Percentiles rank a stretch among this genome's conserved stretches.
Evolutionary conservation across 1,140 invertebrate species (phyloP).

Genomic region (Bicyclus anynana): DNA sequence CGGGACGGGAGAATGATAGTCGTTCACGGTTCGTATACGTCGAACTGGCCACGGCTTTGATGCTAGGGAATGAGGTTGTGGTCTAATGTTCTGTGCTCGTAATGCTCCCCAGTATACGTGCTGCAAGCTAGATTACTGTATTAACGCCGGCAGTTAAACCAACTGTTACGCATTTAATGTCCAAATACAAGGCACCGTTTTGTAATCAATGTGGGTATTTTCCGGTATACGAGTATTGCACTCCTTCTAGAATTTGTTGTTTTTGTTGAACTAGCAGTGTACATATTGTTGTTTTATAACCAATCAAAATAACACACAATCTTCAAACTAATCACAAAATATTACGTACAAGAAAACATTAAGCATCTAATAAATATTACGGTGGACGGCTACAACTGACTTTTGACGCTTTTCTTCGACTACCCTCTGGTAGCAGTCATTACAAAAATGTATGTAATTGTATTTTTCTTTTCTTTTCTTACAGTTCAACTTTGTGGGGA

Average conservation of each 20-base stretch:
- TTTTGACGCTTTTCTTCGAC: too few relatives aligned
- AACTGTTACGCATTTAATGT: conserved; percentile 46
- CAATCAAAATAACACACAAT: too few relatives aligned
- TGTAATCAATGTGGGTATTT: conserved; percentile 17
- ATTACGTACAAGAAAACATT: too few relatives aligned
- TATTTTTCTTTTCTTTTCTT: too few relatives aligned
- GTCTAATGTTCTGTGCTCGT: conserved; percentile 42
- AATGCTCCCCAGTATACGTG: conserved; percentile 25
- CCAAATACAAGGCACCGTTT: conserved; percentile 22
- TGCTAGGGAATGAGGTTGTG: conserved; percentile 56
- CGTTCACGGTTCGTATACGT: conserved; percentile 62
- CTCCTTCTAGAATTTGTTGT: background rate
- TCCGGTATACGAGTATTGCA: background rate
- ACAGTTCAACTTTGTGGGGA: conserved; percentile 99
- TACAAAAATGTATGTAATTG: too few relatives aligned
- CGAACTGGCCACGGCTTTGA: conserved; percentile 54
- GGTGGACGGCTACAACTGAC: too few relatives aligned
- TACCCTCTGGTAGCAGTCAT: too few relatives aligned
- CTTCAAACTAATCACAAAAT: too few relatives aligned
- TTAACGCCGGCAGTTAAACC: conserved; percentile 60
- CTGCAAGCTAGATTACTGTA: conserved; percentile 56
- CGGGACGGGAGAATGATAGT: conserved; percentile 51
- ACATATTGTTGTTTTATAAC: too few relatives aligned
- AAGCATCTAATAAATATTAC: too few relatives aligned
- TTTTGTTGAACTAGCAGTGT: too few relatives aligned